Evolutionary conservation across 30 jellyfish, hydroid and myxozoan species (phyloP).

Genomic region (Phacellophora camtschatica): DNA sequence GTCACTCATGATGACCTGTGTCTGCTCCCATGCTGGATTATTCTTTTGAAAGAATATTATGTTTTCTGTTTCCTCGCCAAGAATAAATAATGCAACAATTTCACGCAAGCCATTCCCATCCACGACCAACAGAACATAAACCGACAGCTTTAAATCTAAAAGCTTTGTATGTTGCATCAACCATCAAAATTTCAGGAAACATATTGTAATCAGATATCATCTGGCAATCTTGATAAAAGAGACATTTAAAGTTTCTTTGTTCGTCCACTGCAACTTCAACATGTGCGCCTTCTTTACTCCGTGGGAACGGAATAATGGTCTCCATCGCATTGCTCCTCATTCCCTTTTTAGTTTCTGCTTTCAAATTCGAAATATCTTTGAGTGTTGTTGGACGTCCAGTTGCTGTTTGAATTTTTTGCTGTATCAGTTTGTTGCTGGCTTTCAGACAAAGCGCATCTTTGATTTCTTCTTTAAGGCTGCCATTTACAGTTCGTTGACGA

Average conservation of each 20-base stretch:
- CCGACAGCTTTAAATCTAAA: conserved; percentile 16
- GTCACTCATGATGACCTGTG: conserved; percentile 36
- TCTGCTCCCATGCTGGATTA: conserved; percentile 35
- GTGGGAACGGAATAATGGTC: not conserved
- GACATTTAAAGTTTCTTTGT: not conserved
- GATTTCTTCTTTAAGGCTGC: not conserved
- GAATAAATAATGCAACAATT: conserved; percentile 33
- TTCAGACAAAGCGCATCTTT: conserved; percentile 9
- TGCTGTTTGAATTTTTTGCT: conserved; percentile 12
- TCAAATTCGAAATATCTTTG: conserved; percentile 40
- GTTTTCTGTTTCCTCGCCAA: conserved; percentile 39
- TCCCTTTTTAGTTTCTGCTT: not conserved
- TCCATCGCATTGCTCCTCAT: conserved; percentile 24
- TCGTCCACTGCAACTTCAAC: conserved; percentile 41
- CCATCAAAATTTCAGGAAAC: conserved; percentile 51
- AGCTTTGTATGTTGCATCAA: conserved; percentile 70
- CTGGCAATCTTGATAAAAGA: conserved; percentile 36
- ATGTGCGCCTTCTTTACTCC: not conserved
- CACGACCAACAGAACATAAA: conserved; percentile 3
- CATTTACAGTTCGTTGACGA: conserved; percentile 24
- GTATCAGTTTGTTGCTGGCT: conserved; percentile 42
- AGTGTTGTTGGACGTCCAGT: conserved; percentile 32
- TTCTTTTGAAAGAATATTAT: conserved; percentile 18
- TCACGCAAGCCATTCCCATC: conserved; percentile 66
- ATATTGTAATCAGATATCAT: conserved; percentile 4